Evolutionary conservation across 2,797 vertebrate species (phyloP), one percentile per base, ranked within the genome.

Genomic region (Scleropages formosus): DNA sequence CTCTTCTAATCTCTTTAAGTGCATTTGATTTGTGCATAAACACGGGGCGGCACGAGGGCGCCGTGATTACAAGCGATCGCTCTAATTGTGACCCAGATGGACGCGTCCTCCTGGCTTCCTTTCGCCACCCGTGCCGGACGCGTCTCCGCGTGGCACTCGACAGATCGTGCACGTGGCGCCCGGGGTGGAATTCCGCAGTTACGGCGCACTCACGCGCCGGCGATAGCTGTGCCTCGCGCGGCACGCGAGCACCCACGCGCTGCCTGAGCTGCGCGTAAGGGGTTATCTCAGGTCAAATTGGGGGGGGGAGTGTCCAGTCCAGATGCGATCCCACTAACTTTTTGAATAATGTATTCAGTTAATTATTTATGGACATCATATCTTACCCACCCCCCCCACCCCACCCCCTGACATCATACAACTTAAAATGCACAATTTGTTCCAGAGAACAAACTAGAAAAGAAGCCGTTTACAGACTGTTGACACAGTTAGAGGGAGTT

Each of bases 1-100:
- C 65, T 12, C 15, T 59, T 75, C 67, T 75, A 75, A 76, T 76
- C 66, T 70, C 20, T 26, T 60, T 75, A 67, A 76, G 65, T 69
- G 74, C 66, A 68, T 61, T 49, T 26, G n/a, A 68, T 61, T 49
- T 26, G n/a, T 44, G 24, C 11, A 16, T 61, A 53, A 70, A 76
- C 60, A 70, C 70, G 62, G 56, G n/a, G 10, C 3, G 46, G 10
- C 53, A 12, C 39, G 46, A 26, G 39, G 53, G 68, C 22, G 20
- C 65, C 24, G 69, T 44, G 44, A 71, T 15, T 51, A 18, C 59
- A 60, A 46, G 18, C 60, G 74, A 69, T 70, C 56, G 22, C 12
- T 31, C 56, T 47, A 8, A 63, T 60, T 10, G 31, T 16, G 73
- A 51, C 73, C n/a, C 26, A 58, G 24, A 15, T n/a, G 59, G 4